Evolutionary conservation across 1,140 invertebrate species (phyloP).

Genomic region (Euglossa dilemma): DNA sequence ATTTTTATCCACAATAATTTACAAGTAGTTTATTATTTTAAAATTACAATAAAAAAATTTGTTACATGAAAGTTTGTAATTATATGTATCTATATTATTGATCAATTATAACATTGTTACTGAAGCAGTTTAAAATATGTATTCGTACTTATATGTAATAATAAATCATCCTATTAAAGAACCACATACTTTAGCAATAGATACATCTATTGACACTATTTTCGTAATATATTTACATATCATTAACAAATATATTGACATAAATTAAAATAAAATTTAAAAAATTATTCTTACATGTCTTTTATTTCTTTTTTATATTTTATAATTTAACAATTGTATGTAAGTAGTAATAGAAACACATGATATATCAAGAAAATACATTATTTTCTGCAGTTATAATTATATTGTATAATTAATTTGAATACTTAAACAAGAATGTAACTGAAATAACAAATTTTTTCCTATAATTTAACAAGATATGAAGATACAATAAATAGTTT

Average conservation of each 20-base stretch:
- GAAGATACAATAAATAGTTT: slow-evolving; percentile 10
- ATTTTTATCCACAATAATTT: slow-evolving; percentile 65
- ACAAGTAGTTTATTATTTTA: slow-evolving; percentile 34
- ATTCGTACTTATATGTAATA: slow-evolving; percentile 4
- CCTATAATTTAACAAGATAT: slow-evolving; percentile 15
- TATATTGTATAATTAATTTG: neutral
- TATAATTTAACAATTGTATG: neutral
- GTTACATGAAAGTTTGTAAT: neutral
- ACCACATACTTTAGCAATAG: slow-evolving; percentile 9
- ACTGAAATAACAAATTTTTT: neutral
- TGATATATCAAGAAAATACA: neutral
- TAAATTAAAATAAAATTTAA: slow-evolving; percentile 29
- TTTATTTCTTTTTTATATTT: neutral
- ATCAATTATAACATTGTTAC: slow-evolving; percentile 52
- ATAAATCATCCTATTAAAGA: slow-evolving; percentile 19
- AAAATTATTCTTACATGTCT: slow-evolving; percentile 6
- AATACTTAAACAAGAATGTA: neutral
- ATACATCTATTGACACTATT: neutral
- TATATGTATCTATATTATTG: slow-evolving; percentile 38
- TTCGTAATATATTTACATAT: neutral
- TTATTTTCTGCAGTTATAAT: neutral
- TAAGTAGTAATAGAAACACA: neutral
- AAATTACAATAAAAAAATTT: slow-evolving; percentile 36
- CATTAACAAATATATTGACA: neutral
- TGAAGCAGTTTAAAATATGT: slow-evolving; percentile 41